Evolutionary conservation across 2,888 invertebrate species (phyloP).

Genomic region (Oscheius sp.): DNA sequence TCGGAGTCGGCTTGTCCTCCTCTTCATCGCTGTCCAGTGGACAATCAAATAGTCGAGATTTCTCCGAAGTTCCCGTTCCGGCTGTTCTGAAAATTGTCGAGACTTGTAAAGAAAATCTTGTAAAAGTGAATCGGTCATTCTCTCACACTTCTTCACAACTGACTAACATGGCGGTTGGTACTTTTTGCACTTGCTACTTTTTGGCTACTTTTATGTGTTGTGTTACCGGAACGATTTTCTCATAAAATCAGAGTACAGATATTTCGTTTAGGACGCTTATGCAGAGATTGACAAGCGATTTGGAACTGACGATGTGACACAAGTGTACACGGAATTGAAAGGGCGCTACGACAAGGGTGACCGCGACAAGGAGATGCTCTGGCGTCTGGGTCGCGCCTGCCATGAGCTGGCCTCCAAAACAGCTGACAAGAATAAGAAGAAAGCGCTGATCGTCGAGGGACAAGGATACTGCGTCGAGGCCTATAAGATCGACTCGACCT

Average conservation of each 20-base stretch:
- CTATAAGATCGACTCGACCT: conserved; percentile 49
- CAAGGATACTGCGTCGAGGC: conserved; percentile 63
- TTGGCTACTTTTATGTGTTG: no score
- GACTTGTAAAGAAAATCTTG: no score
- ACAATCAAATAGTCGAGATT: conserved; percentile 59
- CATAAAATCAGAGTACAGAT: background rate
- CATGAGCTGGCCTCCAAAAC: conserved; percentile 37
- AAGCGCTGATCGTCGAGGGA: conserved; percentile 64
- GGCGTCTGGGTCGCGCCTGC: conserved; percentile 48
- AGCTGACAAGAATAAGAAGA: conserved; percentile 57
- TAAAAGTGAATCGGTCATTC: no score
- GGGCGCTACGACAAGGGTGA: background rate
- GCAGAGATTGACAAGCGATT: conserved; percentile 23
- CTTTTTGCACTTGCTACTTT: no score
- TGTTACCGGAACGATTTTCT: no score
- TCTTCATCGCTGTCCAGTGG: conserved; percentile 61
- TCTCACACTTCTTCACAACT: background rate
- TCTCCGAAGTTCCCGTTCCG: conserved; percentile 39
- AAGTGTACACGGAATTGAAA: conserved; percentile 20
- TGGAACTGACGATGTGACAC: conserved; percentile 20
- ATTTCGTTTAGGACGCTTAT: conserved; percentile 1
- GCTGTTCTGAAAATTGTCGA: conserved; percentile 1
- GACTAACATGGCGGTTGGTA: background rate
- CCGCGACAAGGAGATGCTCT: conserved; percentile 39
- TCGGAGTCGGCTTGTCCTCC: conserved; percentile 41